Base-by-base conservation (phyloP, 2,113 vertebrate species). In the Hippolais icterina region DNA sequence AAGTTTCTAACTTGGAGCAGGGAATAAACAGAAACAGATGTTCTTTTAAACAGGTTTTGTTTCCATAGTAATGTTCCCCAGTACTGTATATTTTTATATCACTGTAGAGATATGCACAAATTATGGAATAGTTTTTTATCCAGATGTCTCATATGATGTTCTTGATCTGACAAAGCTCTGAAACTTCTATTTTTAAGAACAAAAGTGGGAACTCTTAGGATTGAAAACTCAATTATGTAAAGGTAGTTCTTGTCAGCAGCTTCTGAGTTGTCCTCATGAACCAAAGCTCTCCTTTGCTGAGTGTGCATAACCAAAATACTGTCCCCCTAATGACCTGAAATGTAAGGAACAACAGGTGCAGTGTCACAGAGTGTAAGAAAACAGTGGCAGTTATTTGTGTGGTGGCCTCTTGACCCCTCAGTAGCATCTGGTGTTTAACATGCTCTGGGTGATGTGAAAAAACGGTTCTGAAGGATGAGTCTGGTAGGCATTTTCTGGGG, bases 31-130 rank as follows among this genome's bases (percentile, higher is more conserved):
- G 63, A 66, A 96, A 50, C 87, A 96, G 91, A 61, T 91, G 87
- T 91, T 91, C 69, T 83, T 54, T 89, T 82, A 83, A 93, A 84
- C 68, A 89, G 89, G 49, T 31, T 83, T 60, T 61, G 87, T 96
- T 96, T 95, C 94, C 84, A 89, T 97, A 93, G 91, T 66, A 65
- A 96, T 92, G 79, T 82, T 91, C 77, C 27, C 25, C 35, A 65
- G 69, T 68, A 27, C 49, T 72, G 39, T 78, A 2, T 95, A 89
- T 94, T 93, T 96, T 91, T 93, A 47, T 76, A n/a, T 74, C 25
- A 10, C 74, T 76, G 74, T 65, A 75, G 84, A 89, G 61, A 75
- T 82, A 87, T 4, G 25, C 53, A 72, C 41, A 65, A 72, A 54
- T 61, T 76, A 74, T 72, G 28, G 37, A 81, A 79, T 52, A 0